Percentiles rank a stretch among this genome's conserved stretches.
These are phyloP conservation scores for Leuciscus waleckii DNA, from an alignment of 2,797 vertebrate species.

Conservation along the genomic window DNA sequence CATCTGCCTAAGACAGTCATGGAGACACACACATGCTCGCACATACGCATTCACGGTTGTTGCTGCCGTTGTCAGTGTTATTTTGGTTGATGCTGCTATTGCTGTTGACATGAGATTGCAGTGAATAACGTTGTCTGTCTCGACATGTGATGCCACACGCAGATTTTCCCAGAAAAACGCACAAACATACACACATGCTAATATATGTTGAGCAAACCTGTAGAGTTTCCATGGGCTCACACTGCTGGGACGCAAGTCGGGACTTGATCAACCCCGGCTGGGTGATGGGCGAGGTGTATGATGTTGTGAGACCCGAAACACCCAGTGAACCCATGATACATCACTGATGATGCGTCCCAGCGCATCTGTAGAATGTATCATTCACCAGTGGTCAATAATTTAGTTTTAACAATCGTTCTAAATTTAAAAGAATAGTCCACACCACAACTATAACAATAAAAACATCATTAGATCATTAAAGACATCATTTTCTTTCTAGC, in stretches of 20 bases:
- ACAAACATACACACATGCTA: background rate
- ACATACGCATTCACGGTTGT: conserved; percentile 54
- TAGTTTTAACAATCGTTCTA: no score
- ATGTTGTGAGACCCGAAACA: no score
- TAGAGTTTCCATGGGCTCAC: background rate
- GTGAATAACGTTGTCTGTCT: conserved; percentile 28
- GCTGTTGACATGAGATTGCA: conserved; percentile 46
- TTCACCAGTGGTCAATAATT: no score
- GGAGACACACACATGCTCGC: conserved; percentile 33
- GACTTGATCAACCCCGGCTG: no score
- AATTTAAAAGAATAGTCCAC: background rate
- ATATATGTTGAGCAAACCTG: background rate
- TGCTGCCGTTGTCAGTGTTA: conserved; percentile 43
- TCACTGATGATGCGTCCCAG: no score
- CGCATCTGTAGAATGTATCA: no score
- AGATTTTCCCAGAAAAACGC: background rate
- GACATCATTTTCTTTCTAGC: background rate
- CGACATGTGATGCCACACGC: conserved; percentile 6
- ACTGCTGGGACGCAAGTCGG: no score
- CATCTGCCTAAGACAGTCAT: conserved; percentile 72
- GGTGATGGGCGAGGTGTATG: no score
- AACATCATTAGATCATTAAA: background rate
- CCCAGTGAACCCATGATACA: no score
- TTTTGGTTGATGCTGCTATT: conserved; percentile 45
- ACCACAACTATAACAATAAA: background rate